Conservation (phyloP, 2,888 invertebrate genomes). For the Volucella inflata region DNA sequence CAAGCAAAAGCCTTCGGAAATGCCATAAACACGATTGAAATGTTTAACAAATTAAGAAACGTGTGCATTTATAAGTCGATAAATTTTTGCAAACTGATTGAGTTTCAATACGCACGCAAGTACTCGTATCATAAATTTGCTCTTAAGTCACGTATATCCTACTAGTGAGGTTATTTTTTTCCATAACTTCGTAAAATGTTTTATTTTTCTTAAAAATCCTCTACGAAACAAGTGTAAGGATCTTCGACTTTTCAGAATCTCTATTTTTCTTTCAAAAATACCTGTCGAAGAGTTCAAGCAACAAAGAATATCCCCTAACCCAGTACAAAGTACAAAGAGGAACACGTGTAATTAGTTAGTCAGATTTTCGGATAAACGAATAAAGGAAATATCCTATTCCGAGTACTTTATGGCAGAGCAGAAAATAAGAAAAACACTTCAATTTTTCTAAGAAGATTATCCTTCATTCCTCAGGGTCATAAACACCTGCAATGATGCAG, state of each 20-base stretch:
- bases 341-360: constrained; percentile 53
- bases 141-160: constrained; percentile 29
- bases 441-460: background rate
- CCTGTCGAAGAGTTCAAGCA: constrained; percentile 32
- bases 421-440: background rate
- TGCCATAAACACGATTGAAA: constrained; percentile 1
- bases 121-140: constrained; percentile 21
- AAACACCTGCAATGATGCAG: constrained; percentile 21
- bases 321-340: constrained; percentile 28
- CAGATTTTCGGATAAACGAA: constrained; percentile 27
- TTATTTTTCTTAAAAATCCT: background rate
- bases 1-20: background rate
- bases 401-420: background rate
- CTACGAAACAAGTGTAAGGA: constrained; percentile 3
- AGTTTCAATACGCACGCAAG: background rate
- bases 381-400: background rate
- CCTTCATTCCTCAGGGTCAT: background rate
- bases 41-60: background rate
- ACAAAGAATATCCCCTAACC: constrained; percentile 13
- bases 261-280: background rate
- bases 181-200: background rate
- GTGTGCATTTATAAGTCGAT: constrained; percentile 25
- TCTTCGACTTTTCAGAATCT: constrained; percentile 10
- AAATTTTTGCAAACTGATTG: background rate
- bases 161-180: background rate